A percentile compares a stretch with the other conserved stretches of the same genome.
phyloP scores from a whole-genome alignment of 2,888 invertebrate genomes.

The Clepsis dumicolana region DNA sequence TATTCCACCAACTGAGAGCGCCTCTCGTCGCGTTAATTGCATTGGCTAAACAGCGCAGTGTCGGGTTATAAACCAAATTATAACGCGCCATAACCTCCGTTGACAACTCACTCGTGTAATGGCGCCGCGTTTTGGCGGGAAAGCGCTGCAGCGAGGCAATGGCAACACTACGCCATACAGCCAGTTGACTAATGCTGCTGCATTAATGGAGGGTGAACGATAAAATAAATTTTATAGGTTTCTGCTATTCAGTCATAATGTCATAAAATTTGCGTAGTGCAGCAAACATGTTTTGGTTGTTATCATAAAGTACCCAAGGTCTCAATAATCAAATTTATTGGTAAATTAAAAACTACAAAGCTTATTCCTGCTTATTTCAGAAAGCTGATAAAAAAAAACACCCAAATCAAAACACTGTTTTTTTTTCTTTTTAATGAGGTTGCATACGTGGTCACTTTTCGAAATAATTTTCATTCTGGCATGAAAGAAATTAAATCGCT shows the following conservation, averaged over 20 bases:
- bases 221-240: constrained; percentile 75
- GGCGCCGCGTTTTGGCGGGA: constrained; percentile 80
- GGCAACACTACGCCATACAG: constrained; percentile 58
- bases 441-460: neutral
- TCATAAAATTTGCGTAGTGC: constrained; percentile 41
- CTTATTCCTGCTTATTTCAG: too few relatives aligned
- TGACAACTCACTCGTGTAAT: constrained; percentile 83
- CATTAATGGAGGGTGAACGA: constrained; percentile 77
- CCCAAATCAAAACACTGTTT: neutral
- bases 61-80: constrained; percentile 84
- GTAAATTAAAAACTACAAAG: neutral
- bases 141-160: constrained; percentile 57
- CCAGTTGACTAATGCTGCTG: constrained; percentile 67
- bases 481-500: neutral
- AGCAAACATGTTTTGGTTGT: constrained; percentile 16
- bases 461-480: neutral
- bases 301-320: neutral
- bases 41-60: constrained; percentile 71
- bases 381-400: too few relatives aligned
- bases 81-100: constrained; percentile 81
- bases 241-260: constrained; percentile 61
- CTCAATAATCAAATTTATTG: neutral
- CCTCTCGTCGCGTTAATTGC: constrained; percentile 64
- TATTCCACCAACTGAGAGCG: constrained; percentile 22
- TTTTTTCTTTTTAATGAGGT: neutral